Evolutionary conservation across 1,140 invertebrate genomes (phyloP), one percentile per base, ranked within the genome.

Genomic region (Brevipalpus yothersi): DNA sequence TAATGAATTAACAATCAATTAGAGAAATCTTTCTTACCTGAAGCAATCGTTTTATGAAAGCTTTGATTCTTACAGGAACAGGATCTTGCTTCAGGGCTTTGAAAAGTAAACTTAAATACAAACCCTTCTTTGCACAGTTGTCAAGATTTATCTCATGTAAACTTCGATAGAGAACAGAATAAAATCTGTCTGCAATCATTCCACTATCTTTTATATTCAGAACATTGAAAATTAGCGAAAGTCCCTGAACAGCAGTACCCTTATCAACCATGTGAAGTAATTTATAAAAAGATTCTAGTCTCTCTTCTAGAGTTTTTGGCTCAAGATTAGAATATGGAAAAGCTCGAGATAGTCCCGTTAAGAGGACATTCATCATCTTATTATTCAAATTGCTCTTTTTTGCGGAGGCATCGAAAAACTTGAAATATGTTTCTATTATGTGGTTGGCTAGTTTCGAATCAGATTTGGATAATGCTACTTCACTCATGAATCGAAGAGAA

Each of bases 321-420:
- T 67, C 59, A 9, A 61, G 67, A 80, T 80, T 59, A 75, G 75
- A 79, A 73, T 79, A 88, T 1, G 83, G 84, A 74, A 82, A 91
- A 4, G 87, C 84, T 62, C 86, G 77, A 67, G 89, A 89, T 8
- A 92, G 83, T 1, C 89, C 90, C 53, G 79, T 81, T 53, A 95
- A 72, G 17, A 98, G 79, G 1, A 82, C 87, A 61, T 82, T 82
- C 83, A 97, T 88, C 72, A 95, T 81, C 67, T 86, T 82, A 49
- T 81, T 85, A 67, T 94, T 84, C 1, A 94, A 81, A 17, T 45
- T 8, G 23, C 87, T 85, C 78, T 82, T 84, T 69, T 89, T 87
- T 15, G 90, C 78, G 51, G 82, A 81, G 54, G 88, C 84, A 74
- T 91, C 94, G 72, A 97, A 97, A 67, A 96, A 89, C 0, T 84